Evolutionary conservation across 1,140 invertebrate species (phyloP).

Genomic region (Chymomyza costata): DNA sequence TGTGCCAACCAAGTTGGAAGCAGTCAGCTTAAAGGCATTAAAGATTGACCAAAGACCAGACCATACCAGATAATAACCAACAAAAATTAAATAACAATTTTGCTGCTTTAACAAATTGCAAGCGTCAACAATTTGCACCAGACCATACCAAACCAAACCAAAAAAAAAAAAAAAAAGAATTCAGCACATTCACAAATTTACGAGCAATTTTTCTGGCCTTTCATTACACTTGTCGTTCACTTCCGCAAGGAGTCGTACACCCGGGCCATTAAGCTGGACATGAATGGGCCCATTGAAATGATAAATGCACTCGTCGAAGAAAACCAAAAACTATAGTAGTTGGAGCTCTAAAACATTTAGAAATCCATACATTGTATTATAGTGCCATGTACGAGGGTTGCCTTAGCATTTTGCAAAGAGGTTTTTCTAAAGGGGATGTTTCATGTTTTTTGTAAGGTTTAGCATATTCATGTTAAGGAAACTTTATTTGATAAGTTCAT

Average conservation of each 20-base stretch:
- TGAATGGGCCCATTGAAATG: constrained; percentile 31
- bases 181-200: too few relatives aligned
- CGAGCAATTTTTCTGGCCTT: constrained; percentile 14
- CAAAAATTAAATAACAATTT: constrained; percentile 55
- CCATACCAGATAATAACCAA: neutral
- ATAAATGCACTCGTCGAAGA: constrained; percentile 37
- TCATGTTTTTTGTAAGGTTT: too few relatives aligned
- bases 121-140: constrained; percentile 3
- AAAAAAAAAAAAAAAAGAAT: too few relatives aligned
- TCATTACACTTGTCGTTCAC: too few relatives aligned
- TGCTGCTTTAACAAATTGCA: constrained; percentile 45
- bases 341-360: constrained; percentile 40
- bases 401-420: too few relatives aligned
- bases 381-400: too few relatives aligned
- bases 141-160: constrained; percentile 6
- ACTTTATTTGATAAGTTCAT: too few relatives aligned
- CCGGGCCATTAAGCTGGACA: constrained; percentile 42
- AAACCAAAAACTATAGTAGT: constrained; percentile 38
- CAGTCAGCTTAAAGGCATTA: constrained; percentile 57
- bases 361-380: too few relatives aligned
- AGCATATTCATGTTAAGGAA: too few relatives aligned
- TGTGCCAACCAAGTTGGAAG: constrained; percentile 36
- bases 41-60: too few relatives aligned
- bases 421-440: too few relatives aligned
- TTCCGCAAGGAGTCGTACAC: too few relatives aligned